Evolutionary conservation across 2,888 invertebrate genomes (phyloP).

Genomic region (Eumerus sabulonum): DNA sequence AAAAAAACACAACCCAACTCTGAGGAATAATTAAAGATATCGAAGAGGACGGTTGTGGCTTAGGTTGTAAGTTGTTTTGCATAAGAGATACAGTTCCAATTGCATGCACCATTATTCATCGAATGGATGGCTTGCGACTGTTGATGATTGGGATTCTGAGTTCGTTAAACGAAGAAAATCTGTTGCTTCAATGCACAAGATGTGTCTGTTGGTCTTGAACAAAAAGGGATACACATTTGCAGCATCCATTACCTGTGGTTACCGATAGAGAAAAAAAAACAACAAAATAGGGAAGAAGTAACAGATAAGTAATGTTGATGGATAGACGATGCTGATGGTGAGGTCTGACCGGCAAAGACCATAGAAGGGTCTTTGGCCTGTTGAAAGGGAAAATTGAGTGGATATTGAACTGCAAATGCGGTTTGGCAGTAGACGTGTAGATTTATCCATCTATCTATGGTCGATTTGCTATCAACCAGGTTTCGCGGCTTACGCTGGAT

Average conservation of each 20-base stretch:
- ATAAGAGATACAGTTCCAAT: conserved; percentile 63
- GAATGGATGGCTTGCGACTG: no score
- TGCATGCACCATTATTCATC: conserved; percentile 42
- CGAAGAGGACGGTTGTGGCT: no score
- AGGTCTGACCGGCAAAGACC: conserved; percentile 33
- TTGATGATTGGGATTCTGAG: conserved; percentile 51
- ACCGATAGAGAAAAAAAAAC: conserved; percentile 3
- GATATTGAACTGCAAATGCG: conserved; percentile 60
- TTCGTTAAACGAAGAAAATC: conserved; percentile 63
- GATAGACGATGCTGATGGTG: no score
- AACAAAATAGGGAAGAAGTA: background rate
- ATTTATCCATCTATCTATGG: conserved; percentile 41
- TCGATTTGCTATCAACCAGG: background rate
- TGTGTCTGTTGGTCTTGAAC: conserved; percentile 7
- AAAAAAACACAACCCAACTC: no score
- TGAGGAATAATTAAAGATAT: no score
- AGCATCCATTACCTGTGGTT: conserved; percentile 48
- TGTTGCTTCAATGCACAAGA: conserved; percentile 51
- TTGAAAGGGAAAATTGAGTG: conserved; percentile 62
- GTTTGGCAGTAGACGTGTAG: conserved; percentile 19
- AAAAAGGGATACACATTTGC: conserved; percentile 39
- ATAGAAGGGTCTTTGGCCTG: conserved; percentile 55
- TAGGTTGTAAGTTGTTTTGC: conserved; percentile 31
- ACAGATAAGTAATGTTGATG: no score
- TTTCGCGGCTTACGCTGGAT: background rate